Base-by-base conservation (phyloP, 2,888 invertebrate genomes). In the Stenchaetothrips biformis region DNA sequence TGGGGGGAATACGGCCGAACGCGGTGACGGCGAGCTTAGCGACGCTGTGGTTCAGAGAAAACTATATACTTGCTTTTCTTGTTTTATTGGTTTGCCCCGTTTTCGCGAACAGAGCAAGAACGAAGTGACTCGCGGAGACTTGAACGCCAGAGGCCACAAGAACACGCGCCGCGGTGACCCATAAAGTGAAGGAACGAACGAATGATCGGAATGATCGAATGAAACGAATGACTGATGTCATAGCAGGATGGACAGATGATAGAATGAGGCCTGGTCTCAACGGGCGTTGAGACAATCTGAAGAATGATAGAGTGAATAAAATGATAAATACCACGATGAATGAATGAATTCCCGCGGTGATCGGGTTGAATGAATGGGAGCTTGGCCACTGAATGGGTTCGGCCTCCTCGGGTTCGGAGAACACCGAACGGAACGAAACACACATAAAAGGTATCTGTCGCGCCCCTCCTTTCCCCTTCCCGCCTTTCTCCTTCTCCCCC, bases 361-460 rank as follows among this genome's bases (percentile, higher is more conserved):
- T 18, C 18, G 59, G 59, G 18, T 59, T 59, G 18, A 18, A 13
- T 16, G 59, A 59, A 59, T 59, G 59, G 59, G 59, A 13, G 53
- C 59, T 59, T 59, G 18, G 59, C 59, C 18, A 18, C 13, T 18
- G 59, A 18, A 16, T 59, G 53, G 59, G 59, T 59, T 16, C 4
- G 59, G 13, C 4, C 59, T 53, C 13, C 53, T 18, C 59, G 16
- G 59, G 13, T 18, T 16, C 59, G 16, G 59, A 16, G 18, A 18
- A 6, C 16, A 9, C 59, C 59, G 59, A 59, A 25, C 67, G 67
- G 67, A 74, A 74, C 67, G 67, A 74, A 74, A 21, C 21, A 21
- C 67, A 21, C 25, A 74, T 74, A 74, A 74, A 37, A 74, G 67
- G 67, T 25, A 74, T 74, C 67, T 25, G 67, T 74, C 67, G 67